These are phyloP conservation scores for Mesorhabditis spiculigera DNA, from an alignment of 2,888 invertebrate genomes.

Conservation along the genomic window DNA sequence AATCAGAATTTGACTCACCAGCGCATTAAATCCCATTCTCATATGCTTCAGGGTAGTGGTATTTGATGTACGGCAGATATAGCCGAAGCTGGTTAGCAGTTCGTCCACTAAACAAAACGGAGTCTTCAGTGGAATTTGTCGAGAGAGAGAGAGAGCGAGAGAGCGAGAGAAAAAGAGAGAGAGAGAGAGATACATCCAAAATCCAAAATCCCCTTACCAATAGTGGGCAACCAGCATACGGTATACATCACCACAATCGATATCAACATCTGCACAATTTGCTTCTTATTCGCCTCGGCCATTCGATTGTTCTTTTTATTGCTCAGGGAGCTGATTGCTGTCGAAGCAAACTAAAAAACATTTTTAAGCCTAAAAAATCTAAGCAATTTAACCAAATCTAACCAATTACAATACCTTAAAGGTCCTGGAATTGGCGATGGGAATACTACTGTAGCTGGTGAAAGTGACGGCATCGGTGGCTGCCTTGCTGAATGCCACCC, in stretches of 20 bases:
- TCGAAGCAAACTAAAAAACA: slow-evolving; percentile 31
- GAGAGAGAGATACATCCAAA: too few relatives aligned
- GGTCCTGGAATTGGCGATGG: slow-evolving; percentile 13
- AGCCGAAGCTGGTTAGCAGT: slow-evolving; percentile 68
- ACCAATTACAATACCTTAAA: neutral
- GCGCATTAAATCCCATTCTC: slow-evolving; percentile 65
- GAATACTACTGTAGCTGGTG: slow-evolving; percentile 40
- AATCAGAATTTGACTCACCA: slow-evolving; percentile 15
- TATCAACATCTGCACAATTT: slow-evolving; percentile 73
- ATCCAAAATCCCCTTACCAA: slow-evolving; percentile 25
- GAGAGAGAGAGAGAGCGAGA: too few relatives aligned
- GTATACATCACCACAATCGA: slow-evolving; percentile 71
- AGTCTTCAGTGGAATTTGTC: neutral
- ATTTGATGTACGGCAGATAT: slow-evolving; percentile 61
- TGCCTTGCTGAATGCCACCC: slow-evolving; percentile 44
- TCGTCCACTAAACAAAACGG: slow-evolving; percentile 64
- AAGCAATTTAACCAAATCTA: too few relatives aligned
- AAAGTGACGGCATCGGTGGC: slow-evolving; percentile 46
- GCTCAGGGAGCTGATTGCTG: slow-evolving; percentile 33
- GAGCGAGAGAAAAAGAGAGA: too few relatives aligned
- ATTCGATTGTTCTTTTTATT: slow-evolving; percentile 37
- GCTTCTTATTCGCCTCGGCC: slow-evolving; percentile 46
- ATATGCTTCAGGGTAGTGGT: slow-evolving; percentile 67
- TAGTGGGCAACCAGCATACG: slow-evolving; percentile 70
- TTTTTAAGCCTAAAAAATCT: too few relatives aligned